These are phyloP conservation scores for Callaeas wilsoni DNA, from an alignment of 2,113 vertebrate species.

Conservation along the genomic window DNA sequence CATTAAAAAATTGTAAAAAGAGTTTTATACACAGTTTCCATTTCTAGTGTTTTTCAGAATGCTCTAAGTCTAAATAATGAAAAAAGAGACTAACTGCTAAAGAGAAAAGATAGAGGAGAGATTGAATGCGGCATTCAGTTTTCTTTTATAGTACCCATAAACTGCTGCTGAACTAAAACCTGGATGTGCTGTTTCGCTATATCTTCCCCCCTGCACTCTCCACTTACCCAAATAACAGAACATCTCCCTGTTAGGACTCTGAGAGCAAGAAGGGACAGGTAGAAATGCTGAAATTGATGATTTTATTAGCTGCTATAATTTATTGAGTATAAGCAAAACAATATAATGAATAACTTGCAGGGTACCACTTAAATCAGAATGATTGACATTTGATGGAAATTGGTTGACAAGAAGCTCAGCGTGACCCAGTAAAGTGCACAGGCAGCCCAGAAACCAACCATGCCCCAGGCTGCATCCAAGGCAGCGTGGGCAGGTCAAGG, in stretches of 20 bases:
- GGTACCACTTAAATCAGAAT: not conserved
- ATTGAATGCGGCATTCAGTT: not conserved
- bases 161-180: not conserved
- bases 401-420: not conserved
- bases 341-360: not conserved
- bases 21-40: not conserved
- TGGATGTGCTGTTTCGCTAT: not conserved
- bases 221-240: not conserved
- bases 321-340: not conserved
- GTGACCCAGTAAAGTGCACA: not conserved
- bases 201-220: not conserved
- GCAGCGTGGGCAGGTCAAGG: fast-evolving
- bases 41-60: not conserved
- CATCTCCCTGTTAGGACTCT: not conserved
- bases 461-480: not conserved
- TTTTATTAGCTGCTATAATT: slow-evolving; percentile 2
- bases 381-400: not conserved
- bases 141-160: not conserved
- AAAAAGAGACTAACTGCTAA: not conserved
- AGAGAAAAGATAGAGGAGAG: not conserved
- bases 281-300: not conserved
- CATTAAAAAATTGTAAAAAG: not conserved
- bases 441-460: not conserved
- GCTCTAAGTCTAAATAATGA: not conserved
- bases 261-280: not conserved